These are phyloP conservation scores for Mormyrus hasselquistii DNA, from an alignment of 2,797 vertebrate species.

Conservation along the genomic window DNA sequence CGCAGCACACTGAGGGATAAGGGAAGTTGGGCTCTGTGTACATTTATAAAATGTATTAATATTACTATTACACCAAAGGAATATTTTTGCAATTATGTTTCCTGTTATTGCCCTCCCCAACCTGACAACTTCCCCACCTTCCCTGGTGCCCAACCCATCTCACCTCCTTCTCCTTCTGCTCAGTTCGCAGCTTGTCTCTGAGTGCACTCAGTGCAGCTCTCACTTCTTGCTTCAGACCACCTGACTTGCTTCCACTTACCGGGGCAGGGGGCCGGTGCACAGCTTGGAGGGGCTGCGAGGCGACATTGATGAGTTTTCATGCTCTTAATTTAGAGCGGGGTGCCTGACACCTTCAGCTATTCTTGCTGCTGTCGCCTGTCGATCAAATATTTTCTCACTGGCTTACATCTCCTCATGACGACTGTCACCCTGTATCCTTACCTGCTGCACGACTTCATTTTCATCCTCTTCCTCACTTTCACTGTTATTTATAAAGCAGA, in stretches of 20 bases:
- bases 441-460: conserved; percentile 40
- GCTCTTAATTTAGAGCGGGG: neutral
- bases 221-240: conserved; percentile 62
- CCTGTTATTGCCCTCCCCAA: neutral
- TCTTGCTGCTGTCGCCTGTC: neutral
- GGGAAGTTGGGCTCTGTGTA: neutral
- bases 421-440: conserved; percentile 21
- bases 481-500: conserved; percentile 70
- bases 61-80: neutral
- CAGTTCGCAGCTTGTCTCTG: conserved; percentile 54
- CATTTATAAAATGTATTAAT: neutral
- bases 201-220: conserved; percentile 51
- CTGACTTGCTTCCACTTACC: conserved; percentile 37
- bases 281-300: neutral
- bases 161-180: conserved; percentile 54
- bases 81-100: neutral
- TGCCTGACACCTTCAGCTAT: neutral
- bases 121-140: neutral
- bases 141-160: neutral
- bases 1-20: conserved; percentile 37
- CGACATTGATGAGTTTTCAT: neutral
- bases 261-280: conserved; percentile 13
- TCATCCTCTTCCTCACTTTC: conserved; percentile 65
- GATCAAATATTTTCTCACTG: neutral
- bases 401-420: neutral